Conservation (phyloP, 2,797 vertebrate genomes). For the Furcifer pardalis region DNA sequence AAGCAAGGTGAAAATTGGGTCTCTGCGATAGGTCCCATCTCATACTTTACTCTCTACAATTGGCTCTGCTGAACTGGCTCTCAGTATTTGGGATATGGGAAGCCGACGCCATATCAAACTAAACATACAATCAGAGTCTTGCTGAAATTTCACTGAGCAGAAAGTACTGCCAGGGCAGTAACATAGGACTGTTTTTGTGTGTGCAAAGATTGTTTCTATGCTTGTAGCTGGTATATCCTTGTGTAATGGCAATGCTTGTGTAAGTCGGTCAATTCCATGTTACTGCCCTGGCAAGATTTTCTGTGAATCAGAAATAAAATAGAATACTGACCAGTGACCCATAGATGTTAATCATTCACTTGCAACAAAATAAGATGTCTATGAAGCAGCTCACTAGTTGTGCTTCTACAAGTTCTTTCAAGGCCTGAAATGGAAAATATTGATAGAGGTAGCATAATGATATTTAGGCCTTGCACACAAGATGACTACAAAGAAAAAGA, state of each 20-base stretch:
- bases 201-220: no score
- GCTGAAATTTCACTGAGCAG: no score
- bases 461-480: not conserved
- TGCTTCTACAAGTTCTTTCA: slow-evolving; percentile 42
- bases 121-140: no score
- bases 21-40: not conserved
- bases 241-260: no score
- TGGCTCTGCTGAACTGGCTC: not conserved
- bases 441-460: not conserved
- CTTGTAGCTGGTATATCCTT: no score
- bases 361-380: slow-evolving; percentile 32
- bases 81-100: not conserved
- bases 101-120: not conserved
- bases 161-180: no score
- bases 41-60: not conserved
- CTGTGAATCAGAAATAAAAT: no score
- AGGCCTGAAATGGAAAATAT: slow-evolving; percentile 49
- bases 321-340: slow-evolving; percentile 27
- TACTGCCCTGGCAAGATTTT: no score
- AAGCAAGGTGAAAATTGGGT: not conserved
- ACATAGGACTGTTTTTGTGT: no score
- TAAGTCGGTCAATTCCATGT: no score
- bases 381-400: slow-evolving; percentile 4
- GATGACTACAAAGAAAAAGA: slow-evolving; percentile 10
- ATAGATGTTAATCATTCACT: slow-evolving; percentile 35